phyloP scores from a whole-genome alignment of 2,797 vertebrate species.

The Geotrypetes seraphini region DNA sequence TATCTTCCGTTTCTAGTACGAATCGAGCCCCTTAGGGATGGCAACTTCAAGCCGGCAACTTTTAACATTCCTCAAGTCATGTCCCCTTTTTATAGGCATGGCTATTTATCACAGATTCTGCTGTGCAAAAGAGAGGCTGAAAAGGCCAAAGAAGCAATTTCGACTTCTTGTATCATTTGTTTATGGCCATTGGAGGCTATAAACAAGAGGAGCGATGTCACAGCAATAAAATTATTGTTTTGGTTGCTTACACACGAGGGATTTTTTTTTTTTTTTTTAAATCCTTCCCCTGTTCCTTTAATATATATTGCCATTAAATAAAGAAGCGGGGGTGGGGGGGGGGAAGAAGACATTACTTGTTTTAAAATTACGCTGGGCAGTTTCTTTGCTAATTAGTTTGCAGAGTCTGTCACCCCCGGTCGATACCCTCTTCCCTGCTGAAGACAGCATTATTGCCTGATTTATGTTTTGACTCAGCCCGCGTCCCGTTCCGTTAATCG shows the following conservation, averaged over 20 bases:
- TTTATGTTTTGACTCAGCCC: slow-evolving; percentile 39
- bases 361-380: slow-evolving; percentile 26
- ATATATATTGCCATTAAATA: slow-evolving; percentile 4
- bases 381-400: slow-evolving; percentile 40
- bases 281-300: slow-evolving; percentile 7
- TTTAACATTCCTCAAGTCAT: neutral
- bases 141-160: neutral
- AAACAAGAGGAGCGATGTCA: slow-evolving; percentile 3
- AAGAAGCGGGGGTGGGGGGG: neutral
- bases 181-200: slow-evolving; percentile 3
- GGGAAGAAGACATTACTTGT: slow-evolving; percentile 5
- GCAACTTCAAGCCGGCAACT: neutral
- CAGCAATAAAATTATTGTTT: slow-evolving; percentile 10
- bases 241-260: neutral
- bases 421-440: slow-evolving; percentile 32
- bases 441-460: slow-evolving; percentile 35
- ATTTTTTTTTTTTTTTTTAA: too few relatives aligned
- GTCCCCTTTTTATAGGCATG: neutral
- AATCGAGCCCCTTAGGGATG: too few relatives aligned
- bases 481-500: slow-evolving; percentile 28
- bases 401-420: slow-evolving; percentile 27
- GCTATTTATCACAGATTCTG: neutral
- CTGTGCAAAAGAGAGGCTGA: neutral
- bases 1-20: too few relatives aligned
- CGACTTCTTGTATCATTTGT: slow-evolving; percentile 4